phyloP scores from a whole-genome alignment of 2,888 invertebrate species.

The Heteromurus nitidus region DNA sequence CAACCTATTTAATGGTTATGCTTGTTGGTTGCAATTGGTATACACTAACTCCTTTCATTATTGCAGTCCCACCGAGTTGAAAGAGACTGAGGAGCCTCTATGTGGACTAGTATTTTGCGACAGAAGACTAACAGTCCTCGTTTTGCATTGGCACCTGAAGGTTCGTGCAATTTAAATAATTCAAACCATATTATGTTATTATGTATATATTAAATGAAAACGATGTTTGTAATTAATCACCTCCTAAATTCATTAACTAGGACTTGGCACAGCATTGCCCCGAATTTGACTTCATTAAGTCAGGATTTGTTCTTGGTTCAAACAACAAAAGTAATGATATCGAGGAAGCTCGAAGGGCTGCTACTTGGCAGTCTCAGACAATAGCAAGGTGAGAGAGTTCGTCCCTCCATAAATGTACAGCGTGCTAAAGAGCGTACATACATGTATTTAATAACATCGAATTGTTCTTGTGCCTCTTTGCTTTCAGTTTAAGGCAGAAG shows the following conservation, averaged over 20 bases:
- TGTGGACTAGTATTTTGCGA: constrained; percentile 85
- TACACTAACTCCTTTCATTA: too few relatives aligned
- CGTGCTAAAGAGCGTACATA: not conserved
- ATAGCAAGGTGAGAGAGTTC: constrained; percentile 78
- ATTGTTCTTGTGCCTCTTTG: too few relatives aligned
- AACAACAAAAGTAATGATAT: constrained; percentile 73
- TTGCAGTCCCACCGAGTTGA: not conserved
- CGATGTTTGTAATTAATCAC: too few relatives aligned
- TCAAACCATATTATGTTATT: too few relatives aligned
- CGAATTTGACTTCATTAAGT: not conserved
- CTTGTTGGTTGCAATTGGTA: too few relatives aligned
- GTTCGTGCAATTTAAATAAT: too few relatives aligned
- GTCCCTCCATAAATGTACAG: constrained; percentile 74
- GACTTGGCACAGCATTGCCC: too few relatives aligned
- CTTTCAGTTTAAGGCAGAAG: constrained; percentile 78
- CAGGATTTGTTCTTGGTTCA: not conserved
- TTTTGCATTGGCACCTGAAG: constrained; percentile 56
- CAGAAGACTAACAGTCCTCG: constrained; percentile 83
- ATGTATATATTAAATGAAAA: not conserved
- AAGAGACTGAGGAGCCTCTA: constrained; percentile 77
- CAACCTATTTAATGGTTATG: too few relatives aligned
- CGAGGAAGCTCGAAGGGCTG: constrained; percentile 83
- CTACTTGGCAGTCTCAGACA: constrained; percentile 75
- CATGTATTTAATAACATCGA: not conserved
- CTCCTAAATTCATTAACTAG: too few relatives aligned